Percentiles rank a stretch among this genome's conserved stretches.
phyloP scores from a whole-genome alignment of 2,888 invertebrate genomes.

The Lacanobia wlatinum region DNA sequence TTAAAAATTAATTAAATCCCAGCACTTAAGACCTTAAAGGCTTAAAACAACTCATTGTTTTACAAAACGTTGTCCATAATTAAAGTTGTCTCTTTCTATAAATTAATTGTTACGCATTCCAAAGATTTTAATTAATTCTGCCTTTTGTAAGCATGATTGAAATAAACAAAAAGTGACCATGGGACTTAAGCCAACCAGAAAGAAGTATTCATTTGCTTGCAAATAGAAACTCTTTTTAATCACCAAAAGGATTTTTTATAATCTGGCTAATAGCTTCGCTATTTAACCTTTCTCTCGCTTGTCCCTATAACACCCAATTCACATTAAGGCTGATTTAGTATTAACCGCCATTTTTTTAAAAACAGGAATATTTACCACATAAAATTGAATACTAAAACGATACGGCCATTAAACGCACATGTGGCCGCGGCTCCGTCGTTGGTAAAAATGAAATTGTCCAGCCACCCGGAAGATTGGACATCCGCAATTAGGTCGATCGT shows the following conservation, averaged over 20 bases:
- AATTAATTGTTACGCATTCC: slow-evolving; percentile 36
- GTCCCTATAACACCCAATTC: not conserved
- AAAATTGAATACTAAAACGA: slow-evolving; percentile 52
- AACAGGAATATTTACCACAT: slow-evolving; percentile 23
- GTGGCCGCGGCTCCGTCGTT: slow-evolving; percentile 34
- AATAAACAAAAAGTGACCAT: slow-evolving; percentile 28
- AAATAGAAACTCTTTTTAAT: slow-evolving; percentile 10
- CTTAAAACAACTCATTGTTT: slow-evolving; percentile 40
- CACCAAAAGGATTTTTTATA: not conserved
- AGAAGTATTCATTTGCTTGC: not conserved
- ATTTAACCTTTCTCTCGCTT: not conserved
- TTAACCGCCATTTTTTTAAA: slow-evolving; percentile 18
- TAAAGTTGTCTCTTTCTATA: slow-evolving; percentile 39
- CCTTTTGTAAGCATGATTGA: slow-evolving; percentile 21
- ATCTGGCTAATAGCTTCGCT: not conserved
- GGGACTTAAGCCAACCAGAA: not conserved
- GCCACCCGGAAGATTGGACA: slow-evolving; percentile 67
- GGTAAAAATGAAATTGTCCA: slow-evolving; percentile 66
- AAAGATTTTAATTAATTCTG: slow-evolving; percentile 39
- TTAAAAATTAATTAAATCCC: slow-evolving; percentile 53
- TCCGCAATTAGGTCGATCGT: slow-evolving; percentile 64
- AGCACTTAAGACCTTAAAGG: slow-evolving; percentile 37
- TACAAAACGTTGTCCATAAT: slow-evolving; percentile 43
- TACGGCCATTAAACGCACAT: slow-evolving; percentile 50
- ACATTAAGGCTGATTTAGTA: slow-evolving; percentile 4